Evolutionary conservation across 2,888 invertebrate genomes (phyloP).

Genomic region (Embidobia sp.): DNA sequence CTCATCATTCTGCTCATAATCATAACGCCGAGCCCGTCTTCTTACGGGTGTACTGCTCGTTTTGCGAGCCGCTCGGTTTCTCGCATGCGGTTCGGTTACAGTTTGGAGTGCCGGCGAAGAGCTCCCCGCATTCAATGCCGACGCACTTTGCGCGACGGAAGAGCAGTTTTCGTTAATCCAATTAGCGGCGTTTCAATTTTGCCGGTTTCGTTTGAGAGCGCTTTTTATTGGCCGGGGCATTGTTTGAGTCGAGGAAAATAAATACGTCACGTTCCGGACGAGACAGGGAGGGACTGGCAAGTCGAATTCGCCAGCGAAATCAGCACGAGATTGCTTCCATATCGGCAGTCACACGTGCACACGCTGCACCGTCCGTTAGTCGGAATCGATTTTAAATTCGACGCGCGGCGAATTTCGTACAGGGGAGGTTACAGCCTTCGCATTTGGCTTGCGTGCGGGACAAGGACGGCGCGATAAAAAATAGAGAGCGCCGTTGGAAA

Average conservation of each 20-base stretch:
- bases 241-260: conserved; percentile 36
- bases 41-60: too few species aligned
- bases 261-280: conserved; percentile 37
- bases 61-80: too few species aligned
- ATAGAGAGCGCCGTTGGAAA: conserved; percentile 4
- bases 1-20: conserved; percentile 57
- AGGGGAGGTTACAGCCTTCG: conserved; percentile 65
- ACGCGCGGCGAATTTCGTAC: conserved; percentile 60
- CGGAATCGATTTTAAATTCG: conserved; percentile 73
- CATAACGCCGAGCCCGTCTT: conserved; percentile 29
- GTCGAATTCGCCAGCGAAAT: conserved; percentile 50
- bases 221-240: conserved; percentile 14
- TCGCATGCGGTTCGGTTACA: too few species aligned
- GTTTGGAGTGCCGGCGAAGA: conserved; percentile 31
- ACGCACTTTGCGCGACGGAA: conserved; percentile 7
- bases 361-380: conserved; percentile 65
- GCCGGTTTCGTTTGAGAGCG: not conserved
- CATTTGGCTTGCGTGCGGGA: conserved; percentile 26
- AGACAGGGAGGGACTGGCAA: not conserved
- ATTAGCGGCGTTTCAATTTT: conserved; percentile 37
- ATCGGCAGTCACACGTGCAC: conserved; percentile 55
- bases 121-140: conserved; percentile 10
- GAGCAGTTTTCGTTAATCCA: conserved; percentile 35
- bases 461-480: conserved; percentile 38
- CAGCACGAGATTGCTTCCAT: conserved; percentile 63